Evolutionary conservation across 2,888 invertebrate genomes (phyloP), one percentile per base, ranked within the genome.

Genomic region (Halocaridina rubra): DNA sequence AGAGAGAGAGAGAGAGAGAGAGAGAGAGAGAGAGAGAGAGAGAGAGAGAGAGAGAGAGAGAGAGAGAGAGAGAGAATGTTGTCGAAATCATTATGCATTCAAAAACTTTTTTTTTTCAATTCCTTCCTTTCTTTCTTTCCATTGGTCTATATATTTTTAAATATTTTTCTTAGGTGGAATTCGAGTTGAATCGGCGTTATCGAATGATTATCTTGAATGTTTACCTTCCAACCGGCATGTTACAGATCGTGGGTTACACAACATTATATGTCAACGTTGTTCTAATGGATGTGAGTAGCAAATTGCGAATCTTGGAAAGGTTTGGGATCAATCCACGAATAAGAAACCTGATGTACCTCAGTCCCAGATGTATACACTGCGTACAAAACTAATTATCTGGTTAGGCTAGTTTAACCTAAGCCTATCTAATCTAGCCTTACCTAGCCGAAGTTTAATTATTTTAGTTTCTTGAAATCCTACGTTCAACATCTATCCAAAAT

Each of bases 201-300:
- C 79, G 67, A 57, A 75, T 86, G 75, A 82, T 86, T 24, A 39
- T 86, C 32, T 16, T 86, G 74, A 72, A 79, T 1, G 72, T 86
- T 32, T 80, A 61, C 79, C 82, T 86, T 10, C 86, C 86, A 16
- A 86, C 82, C 19, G 64, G 78, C 5, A 82, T 86, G 82, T 46
- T 86, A 46, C 80, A 79, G 76, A 27, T 86, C 3, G 81, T 86
- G n/a, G 86, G 86, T 69, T 86, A 86, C 80, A 82, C 81, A 7
- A 86, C 86, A 7, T 82, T 86, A 30, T 86, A 67, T 29, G 79
- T 86, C 64, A 86, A 86, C 30, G 71, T 82, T 24, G 77, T 77
- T 16, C 71, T 82, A 7, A 82, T 82, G 82, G 82, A 82, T 24
- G 82, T 82, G 59, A 53, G 82, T 53, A 0, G 10, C 7, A 7